Conservation (phyloP, 2,888 invertebrate species). For the Phaedon cochleariae region DNA sequence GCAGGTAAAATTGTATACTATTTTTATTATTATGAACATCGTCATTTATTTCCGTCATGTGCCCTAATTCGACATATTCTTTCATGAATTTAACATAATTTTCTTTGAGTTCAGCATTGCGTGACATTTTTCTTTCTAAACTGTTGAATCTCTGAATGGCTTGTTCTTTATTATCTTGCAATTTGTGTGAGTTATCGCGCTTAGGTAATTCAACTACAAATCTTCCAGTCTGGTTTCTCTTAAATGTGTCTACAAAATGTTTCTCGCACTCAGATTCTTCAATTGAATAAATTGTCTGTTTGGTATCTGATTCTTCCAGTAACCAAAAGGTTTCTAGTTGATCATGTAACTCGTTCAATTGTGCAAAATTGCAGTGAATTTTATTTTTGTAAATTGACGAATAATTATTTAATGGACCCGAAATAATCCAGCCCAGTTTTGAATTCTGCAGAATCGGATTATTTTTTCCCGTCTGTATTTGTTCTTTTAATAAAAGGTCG, state of each 20-base stretch:
- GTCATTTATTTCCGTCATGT: slow-evolving; percentile 19
- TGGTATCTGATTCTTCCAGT: neutral
- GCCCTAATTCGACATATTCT: slow-evolving; percentile 27
- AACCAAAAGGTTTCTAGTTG: neutral
- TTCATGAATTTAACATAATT: slow-evolving; percentile 23
- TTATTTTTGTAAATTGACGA: neutral
- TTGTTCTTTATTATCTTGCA: slow-evolving; percentile 5
- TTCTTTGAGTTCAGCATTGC: too few species aligned
- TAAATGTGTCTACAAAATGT: slow-evolving; percentile 10
- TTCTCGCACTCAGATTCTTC: slow-evolving; percentile 23
- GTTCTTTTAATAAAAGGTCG: slow-evolving; percentile 5
- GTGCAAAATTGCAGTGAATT: neutral
- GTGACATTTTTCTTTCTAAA: too few species aligned
- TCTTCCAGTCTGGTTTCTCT: slow-evolving; percentile 16
- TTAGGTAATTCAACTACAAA: too few species aligned
- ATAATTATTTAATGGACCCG: slow-evolving; percentile 5
- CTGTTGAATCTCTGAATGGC: too few species aligned
- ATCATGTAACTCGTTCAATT: neutral
- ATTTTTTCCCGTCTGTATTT: neutral
- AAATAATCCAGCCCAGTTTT: slow-evolving; percentile 23
- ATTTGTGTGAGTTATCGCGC: neutral
- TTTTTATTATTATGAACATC: neutral
- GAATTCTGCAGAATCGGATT: slow-evolving; percentile 15
- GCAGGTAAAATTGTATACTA: slow-evolving; percentile 23
- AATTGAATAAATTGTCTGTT: neutral